A percentile compares a stretch with the other conserved stretches of the same genome.
Conservation (phyloP, 2,888 invertebrate species). For the Cybosia mesomella region DNA sequence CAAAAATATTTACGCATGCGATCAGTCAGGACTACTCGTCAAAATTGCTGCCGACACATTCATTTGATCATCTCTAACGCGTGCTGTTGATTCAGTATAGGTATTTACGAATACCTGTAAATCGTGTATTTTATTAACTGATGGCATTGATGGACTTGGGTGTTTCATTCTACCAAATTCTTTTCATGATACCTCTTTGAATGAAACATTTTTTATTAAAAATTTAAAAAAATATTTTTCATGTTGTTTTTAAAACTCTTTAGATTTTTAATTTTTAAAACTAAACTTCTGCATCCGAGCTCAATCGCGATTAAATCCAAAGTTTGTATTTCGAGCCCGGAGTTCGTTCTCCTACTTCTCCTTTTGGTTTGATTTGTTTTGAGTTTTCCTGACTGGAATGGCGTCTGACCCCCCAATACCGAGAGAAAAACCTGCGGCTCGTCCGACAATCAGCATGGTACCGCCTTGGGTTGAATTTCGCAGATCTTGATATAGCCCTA, state of each 20-base stretch:
- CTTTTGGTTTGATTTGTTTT: too few species aligned
- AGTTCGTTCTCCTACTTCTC: too few species aligned
- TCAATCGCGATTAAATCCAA: too few species aligned
- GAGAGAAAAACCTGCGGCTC: not conserved
- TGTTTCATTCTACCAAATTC: constrained; percentile 7
- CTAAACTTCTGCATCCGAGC: too few species aligned
- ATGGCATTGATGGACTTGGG: not conserved
- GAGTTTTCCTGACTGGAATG: too few species aligned
- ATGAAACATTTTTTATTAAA: not conserved
- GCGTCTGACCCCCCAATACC: not conserved
- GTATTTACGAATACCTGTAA: constrained; percentile 14
- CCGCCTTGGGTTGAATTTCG: not conserved
- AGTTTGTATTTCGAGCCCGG: too few species aligned
- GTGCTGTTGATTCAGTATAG: constrained; percentile 7
- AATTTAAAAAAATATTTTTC: not conserved
- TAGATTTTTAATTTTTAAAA: too few species aligned
- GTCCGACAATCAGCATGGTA: not conserved
- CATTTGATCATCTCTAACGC: constrained; percentile 24
- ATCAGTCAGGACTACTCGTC: constrained; percentile 25
- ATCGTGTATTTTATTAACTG: constrained; percentile 16
- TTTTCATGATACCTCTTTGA: constrained; percentile 1
- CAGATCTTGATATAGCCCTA: not conserved
- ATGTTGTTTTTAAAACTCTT: not conserved
- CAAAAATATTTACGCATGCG: constrained; percentile 21
- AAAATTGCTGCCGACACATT: constrained; percentile 22